Percentiles rank a stretch among this genome's conserved stretches.
These are phyloP conservation scores for Elaphurus davidianus DNA, from an alignment of 2,113 vertebrate genomes.

Conservation along the genomic window DNA sequence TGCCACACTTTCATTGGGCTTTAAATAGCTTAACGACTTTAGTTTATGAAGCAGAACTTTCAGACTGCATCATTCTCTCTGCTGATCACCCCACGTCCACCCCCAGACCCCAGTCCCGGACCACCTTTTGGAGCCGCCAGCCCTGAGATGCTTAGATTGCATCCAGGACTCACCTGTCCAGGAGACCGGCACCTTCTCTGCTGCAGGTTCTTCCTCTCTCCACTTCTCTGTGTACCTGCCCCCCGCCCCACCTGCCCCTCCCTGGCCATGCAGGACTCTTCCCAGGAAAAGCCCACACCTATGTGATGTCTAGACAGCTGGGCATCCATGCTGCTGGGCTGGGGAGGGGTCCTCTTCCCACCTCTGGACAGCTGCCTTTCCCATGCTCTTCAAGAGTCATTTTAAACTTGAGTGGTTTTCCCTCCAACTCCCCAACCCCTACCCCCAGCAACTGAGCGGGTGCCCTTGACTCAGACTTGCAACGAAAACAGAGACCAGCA, in stretches of 20 bases:
- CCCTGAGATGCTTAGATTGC: neutral
- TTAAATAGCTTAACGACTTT: neutral
- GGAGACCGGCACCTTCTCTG: too few species aligned
- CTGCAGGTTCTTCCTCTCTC: neutral
- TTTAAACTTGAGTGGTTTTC: neutral
- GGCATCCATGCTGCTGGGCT: fast-evolving
- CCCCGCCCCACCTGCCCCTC: neutral
- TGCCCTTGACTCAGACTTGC: neutral
- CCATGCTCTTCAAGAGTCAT: neutral
- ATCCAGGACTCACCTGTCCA: neutral
- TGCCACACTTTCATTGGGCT: neutral
- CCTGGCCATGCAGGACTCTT: neutral
- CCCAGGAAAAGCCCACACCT: neutral
- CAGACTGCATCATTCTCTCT: neutral
- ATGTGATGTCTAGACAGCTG: neutral
- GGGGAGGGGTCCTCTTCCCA: neutral
- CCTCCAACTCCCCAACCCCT: neutral
- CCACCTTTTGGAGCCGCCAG: fast-evolving
- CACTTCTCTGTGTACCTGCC: neutral
- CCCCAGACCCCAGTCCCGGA: neutral
- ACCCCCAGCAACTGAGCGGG: too few species aligned
- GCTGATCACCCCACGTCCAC: too few species aligned
- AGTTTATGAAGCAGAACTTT: neutral
- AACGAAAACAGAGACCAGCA: neutral
- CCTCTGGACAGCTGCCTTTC: neutral